Evolutionary conservation across 2,888 invertebrate genomes (phyloP).

Genomic region (Pristionchus arcanus): DNA sequence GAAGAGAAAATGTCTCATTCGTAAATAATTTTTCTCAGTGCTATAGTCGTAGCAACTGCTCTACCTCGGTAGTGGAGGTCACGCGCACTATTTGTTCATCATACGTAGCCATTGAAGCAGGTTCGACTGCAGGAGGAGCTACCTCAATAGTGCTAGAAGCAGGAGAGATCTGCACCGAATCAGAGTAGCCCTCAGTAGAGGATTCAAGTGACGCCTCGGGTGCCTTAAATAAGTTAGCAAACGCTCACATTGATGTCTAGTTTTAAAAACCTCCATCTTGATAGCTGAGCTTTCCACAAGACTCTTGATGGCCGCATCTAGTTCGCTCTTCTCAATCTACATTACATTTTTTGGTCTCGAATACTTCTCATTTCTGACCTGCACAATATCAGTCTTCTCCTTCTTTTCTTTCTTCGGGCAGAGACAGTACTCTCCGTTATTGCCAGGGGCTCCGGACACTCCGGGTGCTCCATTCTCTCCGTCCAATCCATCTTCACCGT

Average conservation of each 20-base stretch:
- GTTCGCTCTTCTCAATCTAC: not conserved
- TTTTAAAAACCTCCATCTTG: not conserved
- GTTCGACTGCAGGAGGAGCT: not conserved
- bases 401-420: constrained; percentile 47
- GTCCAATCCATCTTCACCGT: constrained; percentile 27
- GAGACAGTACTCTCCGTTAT: constrained; percentile 22
- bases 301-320: not conserved
- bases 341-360: not conserved
- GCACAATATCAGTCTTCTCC: not conserved
- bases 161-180: not conserved
- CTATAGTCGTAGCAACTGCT: not conserved
- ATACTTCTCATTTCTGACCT: not conserved
- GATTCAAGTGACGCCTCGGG: not conserved
- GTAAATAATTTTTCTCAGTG: not conserved
- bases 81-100: not conserved
- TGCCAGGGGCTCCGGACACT: not conserved
- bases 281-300: constrained; percentile 5
- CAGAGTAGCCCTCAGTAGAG: not conserved
- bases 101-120: not conserved
- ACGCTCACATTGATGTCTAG: not conserved
- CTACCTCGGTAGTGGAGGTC: not conserved
- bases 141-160: not conserved
- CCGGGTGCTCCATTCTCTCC: constrained; percentile 19
- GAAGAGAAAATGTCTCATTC: not conserved
- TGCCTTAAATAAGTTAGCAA: not conserved